A percentile compares a stretch with the other conserved stretches of the same genome.
Conservation (phyloP, 2,797 vertebrate species). For the Melanotaenia parkinsoni region DNA sequence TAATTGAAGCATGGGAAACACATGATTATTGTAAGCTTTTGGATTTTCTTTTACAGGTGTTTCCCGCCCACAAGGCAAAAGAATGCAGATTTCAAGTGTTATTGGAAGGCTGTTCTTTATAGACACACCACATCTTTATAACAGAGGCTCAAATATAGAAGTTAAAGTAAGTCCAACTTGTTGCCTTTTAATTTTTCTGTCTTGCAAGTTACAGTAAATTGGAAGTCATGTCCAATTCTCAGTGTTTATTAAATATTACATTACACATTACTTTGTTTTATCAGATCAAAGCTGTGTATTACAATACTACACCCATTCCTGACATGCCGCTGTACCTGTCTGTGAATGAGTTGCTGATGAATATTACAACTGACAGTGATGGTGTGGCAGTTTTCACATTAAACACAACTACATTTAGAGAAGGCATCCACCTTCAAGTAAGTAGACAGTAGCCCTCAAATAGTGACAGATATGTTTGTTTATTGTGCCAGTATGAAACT, state of each 20-base stretch:
- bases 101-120: slow-evolving; percentile 70
- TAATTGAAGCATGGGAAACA: too few relatives aligned
- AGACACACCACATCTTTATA: slow-evolving; percentile 65
- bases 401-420: slow-evolving; percentile 20
- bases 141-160: slow-evolving; percentile 40
- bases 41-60: slow-evolving; percentile 43
- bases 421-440: not conserved
- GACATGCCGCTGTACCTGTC: slow-evolving; percentile 59
- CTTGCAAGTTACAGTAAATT: too few relatives aligned
- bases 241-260: too few relatives aligned
- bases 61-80: not conserved
- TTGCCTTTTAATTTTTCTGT: too few relatives aligned
- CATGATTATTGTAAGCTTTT: too few relatives aligned
- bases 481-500: too few relatives aligned
- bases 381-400: slow-evolving; percentile 72
- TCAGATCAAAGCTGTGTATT: slow-evolving; percentile 72
- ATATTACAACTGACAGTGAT: slow-evolving; percentile 66
- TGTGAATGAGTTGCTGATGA: slow-evolving; percentile 9
- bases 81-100: slow-evolving; percentile 23
- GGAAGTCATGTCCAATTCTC: too few relatives aligned
- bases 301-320: slow-evolving; percentile 58
- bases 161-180: slow-evolving; percentile 44
- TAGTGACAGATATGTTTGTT: too few relatives aligned
- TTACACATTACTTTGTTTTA: not conserved
- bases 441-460: not conserved